These are phyloP conservation scores for Meloidogyne floridensis DNA, from an alignment of 1,140 invertebrate species.

Conservation along the genomic window DNA sequence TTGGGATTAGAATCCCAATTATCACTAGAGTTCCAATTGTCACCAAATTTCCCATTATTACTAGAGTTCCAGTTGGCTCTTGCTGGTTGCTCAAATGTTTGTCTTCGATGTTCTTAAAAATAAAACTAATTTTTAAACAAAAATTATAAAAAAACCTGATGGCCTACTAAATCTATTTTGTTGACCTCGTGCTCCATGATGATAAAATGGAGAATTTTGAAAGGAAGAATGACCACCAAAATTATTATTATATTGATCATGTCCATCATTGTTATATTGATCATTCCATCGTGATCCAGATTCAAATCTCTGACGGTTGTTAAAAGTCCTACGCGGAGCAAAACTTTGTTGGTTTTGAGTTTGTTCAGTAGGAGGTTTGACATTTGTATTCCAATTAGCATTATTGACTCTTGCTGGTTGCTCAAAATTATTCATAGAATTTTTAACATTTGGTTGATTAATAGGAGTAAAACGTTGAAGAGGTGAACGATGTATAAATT, in stretches of 20 bases:
- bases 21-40: background rate
- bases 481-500: slow-evolving; percentile 29
- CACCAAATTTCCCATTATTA: background rate
- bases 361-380: background rate
- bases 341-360: background rate
- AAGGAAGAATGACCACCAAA: background rate
- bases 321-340: background rate
- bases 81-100: background rate
- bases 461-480: slow-evolving; percentile 13
- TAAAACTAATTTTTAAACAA: background rate
- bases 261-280: background rate
- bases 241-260: background rate
- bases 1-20: no score
- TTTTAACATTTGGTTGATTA: background rate
- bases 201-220: background rate
- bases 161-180: background rate
- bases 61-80: background rate
- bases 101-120: background rate
- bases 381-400: background rate
- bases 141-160: background rate
- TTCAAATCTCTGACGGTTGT: background rate
- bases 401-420: no score
- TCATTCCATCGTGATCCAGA: background rate
- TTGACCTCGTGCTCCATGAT: background rate
- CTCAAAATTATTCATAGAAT: background rate